These are phyloP conservation scores for Ictalurus punctatus DNA, from an alignment of 2,113 vertebrate genomes.

Conservation along the genomic window DNA sequence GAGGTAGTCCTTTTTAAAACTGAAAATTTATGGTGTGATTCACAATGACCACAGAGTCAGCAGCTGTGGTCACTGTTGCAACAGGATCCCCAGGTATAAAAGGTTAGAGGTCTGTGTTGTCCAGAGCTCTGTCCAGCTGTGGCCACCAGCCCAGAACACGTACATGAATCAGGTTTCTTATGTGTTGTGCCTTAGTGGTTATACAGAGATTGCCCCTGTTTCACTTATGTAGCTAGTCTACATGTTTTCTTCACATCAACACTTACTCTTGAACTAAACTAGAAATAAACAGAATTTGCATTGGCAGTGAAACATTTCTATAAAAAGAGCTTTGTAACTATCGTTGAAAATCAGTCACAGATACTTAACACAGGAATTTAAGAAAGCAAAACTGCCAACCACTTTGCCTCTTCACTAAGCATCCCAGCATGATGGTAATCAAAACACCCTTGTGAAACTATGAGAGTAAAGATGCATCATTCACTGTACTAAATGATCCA, in stretches of 20 bases:
- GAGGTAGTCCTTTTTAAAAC: background rate
- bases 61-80: slow-evolving; percentile 42
- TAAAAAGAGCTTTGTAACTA: slow-evolving; percentile 20
- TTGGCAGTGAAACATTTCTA: slow-evolving; percentile 22
- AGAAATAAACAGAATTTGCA: background rate
- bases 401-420: slow-evolving; percentile 20
- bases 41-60: slow-evolving; percentile 16
- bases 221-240: background rate
- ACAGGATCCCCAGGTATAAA: slow-evolving; percentile 30
- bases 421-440: slow-evolving; percentile 22
- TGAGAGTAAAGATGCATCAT: slow-evolving; percentile 27
- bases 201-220: background rate
- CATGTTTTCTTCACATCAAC: background rate
- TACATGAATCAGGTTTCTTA: background rate
- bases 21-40: slow-evolving; percentile 37
- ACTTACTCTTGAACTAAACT: background rate
- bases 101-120: slow-evolving; percentile 33
- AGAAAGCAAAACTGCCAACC: slow-evolving; percentile 35
- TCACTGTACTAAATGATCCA: slow-evolving; percentile 34
- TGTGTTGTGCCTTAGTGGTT: background rate
- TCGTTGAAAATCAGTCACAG: slow-evolving; percentile 26
- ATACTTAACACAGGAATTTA: slow-evolving; percentile 21
- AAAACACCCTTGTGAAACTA: slow-evolving; percentile 40
- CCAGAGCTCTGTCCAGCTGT: slow-evolving; percentile 42
- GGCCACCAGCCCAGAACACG: slow-evolving; percentile 32